Conservation (phyloP, 2,113 vertebrate genomes). For the Sorex fumeus region DNA sequence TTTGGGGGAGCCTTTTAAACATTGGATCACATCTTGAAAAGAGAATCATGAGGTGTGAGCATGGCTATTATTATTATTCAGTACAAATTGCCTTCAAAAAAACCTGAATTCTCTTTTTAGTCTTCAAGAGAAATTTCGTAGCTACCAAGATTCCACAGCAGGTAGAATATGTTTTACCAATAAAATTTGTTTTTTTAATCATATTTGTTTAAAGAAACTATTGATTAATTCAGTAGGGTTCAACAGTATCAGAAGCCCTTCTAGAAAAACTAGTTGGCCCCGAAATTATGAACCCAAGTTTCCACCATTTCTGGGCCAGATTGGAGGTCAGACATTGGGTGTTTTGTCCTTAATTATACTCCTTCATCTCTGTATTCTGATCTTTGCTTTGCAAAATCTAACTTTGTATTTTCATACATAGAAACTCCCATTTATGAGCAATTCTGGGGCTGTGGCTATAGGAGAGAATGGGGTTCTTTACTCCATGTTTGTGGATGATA, state of each 20-base stretch:
- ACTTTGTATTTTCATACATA: not conserved
- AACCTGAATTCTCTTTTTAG: not conserved
- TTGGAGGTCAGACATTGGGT: not conserved
- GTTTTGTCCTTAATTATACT: not conserved
- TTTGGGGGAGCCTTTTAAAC: not conserved
- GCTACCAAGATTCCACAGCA: slow-evolving; percentile 29
- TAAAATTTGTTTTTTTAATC: slow-evolving; percentile 36
- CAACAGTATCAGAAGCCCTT: not conserved
- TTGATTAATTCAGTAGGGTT: slow-evolving; percentile 1
- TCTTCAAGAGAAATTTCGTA: slow-evolving; percentile 34
- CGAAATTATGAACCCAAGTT: not conserved
- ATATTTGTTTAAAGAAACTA: slow-evolving; percentile 33
- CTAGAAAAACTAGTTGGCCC: slow-evolving; percentile 4
- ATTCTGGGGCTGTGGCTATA: not conserved
- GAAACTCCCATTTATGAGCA: not conserved
- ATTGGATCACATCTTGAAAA: slow-evolving; percentile 42
- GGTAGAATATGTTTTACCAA: slow-evolving; percentile 28
- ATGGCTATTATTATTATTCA: too few species aligned
- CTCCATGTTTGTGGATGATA: not conserved
- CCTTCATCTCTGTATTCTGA: not conserved
- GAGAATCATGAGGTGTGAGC: not conserved
- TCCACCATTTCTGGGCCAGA: not conserved
- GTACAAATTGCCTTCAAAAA: not conserved
- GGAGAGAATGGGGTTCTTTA: not conserved
- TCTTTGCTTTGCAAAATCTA: slow-evolving; percentile 51